phyloP scores from a whole-genome alignment of 2,888 invertebrate genomes.

The Agonopterix heracliana region DNA sequence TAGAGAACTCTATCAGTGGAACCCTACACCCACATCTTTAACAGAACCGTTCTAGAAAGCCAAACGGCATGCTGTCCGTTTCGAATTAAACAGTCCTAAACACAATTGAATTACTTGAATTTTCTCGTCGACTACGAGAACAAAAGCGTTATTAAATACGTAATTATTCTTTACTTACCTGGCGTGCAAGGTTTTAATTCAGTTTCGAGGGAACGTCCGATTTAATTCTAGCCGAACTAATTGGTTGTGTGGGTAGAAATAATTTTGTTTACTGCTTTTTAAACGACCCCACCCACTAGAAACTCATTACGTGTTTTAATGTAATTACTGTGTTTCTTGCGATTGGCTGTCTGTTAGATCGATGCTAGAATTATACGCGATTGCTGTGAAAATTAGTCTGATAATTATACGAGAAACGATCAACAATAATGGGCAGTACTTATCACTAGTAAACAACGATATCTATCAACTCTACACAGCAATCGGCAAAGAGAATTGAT shows the following conservation, averaged over 20 bases:
- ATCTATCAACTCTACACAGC: no score
- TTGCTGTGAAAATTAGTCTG: no score
- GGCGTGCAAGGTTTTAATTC: constrained; percentile 68
- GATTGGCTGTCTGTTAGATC: neutral
- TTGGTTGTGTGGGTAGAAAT: constrained; percentile 69
- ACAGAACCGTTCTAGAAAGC: constrained; percentile 55
- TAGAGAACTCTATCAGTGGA: constrained; percentile 4
- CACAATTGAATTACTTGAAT: constrained; percentile 76
- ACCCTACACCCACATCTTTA: constrained; percentile 21
- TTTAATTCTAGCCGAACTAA: constrained; percentile 75
- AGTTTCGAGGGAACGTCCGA: constrained; percentile 58
- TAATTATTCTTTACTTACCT: constrained; percentile 73
- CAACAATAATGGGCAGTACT: no score
- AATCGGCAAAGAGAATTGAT: no score
- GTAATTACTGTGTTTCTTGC: constrained; percentile 26
- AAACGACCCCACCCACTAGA: constrained; percentile 67
- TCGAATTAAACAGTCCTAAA: constrained; percentile 70
- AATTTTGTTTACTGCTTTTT: constrained; percentile 74
- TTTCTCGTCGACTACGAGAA: constrained; percentile 69
- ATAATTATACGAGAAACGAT: no score
- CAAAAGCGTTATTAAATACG: constrained; percentile 76
- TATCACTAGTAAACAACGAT: no score
- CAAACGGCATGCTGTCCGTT: constrained; percentile 46
- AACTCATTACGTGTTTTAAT: constrained; percentile 46
- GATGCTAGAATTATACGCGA: no score